Evolutionary conservation across 2,797 vertebrate species (phyloP).

Genomic region (Oreochromis grahami): DNA sequence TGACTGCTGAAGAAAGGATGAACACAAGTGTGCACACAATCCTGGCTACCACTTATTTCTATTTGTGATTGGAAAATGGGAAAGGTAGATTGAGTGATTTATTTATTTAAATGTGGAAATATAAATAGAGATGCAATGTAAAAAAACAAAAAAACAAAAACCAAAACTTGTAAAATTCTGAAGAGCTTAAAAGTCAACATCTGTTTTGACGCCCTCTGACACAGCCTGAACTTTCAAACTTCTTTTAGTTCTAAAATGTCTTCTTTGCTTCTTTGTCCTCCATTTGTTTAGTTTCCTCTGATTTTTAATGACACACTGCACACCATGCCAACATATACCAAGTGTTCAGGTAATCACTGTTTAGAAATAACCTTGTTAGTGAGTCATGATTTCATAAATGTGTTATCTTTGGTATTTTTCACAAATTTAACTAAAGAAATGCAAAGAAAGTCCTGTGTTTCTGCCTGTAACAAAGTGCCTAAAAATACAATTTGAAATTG

Average conservation of each 20-base stretch:
- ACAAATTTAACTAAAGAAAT: not conserved
- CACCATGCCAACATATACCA: not conserved
- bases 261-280: not conserved
- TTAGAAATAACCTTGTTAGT: not conserved
- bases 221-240: not conserved
- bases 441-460: not conserved
- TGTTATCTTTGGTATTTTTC: not conserved
- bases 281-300: not conserved
- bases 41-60: not conserved
- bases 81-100: not conserved
- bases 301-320: not conserved
- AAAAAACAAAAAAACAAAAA: not conserved
- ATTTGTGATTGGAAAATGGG: not conserved
- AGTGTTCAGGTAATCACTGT: not conserved
- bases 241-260: not conserved
- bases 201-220: accelerated
- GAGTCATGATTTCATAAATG: not conserved
- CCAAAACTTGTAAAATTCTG: not conserved
- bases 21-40: not conserved
- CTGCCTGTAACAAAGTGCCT: not conserved
- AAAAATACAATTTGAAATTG: not conserved
- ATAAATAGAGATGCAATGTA: not conserved
- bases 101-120: not conserved
- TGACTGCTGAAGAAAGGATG: not conserved
- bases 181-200: not conserved